Conservation (phyloP, 1,140 invertebrate genomes). For the Caenorhabditis remanei region DNA sequence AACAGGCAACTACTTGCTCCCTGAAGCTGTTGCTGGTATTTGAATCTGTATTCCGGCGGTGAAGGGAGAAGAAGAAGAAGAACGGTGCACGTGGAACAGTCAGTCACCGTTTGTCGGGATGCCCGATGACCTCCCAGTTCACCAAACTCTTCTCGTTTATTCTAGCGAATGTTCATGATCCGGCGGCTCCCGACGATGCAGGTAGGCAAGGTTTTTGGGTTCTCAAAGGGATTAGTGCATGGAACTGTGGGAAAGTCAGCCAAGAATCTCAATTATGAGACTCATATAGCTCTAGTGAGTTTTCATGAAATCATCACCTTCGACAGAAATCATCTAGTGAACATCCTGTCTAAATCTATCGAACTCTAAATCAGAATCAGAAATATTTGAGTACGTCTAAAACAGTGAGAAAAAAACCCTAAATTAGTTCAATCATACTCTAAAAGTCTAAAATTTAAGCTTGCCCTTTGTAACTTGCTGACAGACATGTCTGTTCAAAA, state of each 20-base stretch:
- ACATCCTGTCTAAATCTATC: no score
- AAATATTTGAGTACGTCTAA: no score
- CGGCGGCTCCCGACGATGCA: conserved; percentile 68
- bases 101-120: conserved; percentile 40
- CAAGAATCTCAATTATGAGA: no score
- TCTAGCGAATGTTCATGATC: conserved; percentile 77
- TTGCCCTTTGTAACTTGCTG: no score
- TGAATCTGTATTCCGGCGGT: background rate
- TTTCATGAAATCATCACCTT: no score
- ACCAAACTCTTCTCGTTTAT: conserved; percentile 78
- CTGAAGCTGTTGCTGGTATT: conserved; percentile 35
- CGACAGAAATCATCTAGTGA: no score
- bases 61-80: background rate
- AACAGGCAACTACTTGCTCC: conserved; percentile 50
- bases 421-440: background rate
- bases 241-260: no score
- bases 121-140: conserved; percentile 76
- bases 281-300: no score
- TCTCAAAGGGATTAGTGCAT: no score
- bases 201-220: conserved; percentile 56
- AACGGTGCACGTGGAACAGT: background rate
- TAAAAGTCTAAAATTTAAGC: background rate
- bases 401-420: no score
- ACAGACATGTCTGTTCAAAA: background rate
- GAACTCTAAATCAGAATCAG: no score